Conservation (phyloP, 2,113 vertebrate genomes). For the Verasper variegatus region DNA sequence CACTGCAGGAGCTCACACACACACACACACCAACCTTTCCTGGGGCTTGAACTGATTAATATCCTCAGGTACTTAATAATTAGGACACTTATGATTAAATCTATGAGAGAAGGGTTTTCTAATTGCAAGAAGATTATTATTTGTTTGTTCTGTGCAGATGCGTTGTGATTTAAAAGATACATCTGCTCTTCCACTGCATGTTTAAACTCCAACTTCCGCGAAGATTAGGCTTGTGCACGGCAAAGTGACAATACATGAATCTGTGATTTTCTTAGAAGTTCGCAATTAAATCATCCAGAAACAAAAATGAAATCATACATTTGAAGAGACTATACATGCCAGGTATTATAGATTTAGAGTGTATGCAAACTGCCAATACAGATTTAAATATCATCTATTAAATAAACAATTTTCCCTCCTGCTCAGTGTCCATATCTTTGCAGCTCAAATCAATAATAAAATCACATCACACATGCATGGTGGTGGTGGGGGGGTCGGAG, state of each 20-base stretch:
- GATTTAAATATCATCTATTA: conserved; percentile 2
- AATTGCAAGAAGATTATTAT: conserved; percentile 1
- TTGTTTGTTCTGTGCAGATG: neutral
- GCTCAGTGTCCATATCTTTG: conserved; percentile 23
- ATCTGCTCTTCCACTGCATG: neutral
- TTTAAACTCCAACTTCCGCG: neutral
- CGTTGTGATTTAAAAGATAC: neutral
- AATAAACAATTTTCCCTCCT: conserved; percentile 18
- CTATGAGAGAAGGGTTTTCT: neutral
- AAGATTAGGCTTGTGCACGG: conserved; percentile 7
- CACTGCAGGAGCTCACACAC: conserved; percentile 57
- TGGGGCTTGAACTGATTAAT: conserved; percentile 40
- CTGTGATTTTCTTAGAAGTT: neutral
- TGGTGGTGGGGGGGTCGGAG: neutral
- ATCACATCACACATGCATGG: conserved; percentile 29
- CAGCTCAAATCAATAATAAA: conserved; percentile 35
- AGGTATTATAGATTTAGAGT: neutral
- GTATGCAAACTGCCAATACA: neutral
- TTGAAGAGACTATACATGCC: neutral
- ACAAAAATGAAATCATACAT: conserved; percentile 4
- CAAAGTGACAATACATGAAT: conserved; percentile 2
- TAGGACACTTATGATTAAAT: conserved; percentile 10
- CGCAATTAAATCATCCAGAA: neutral
- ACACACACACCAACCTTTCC: conserved; percentile 3
- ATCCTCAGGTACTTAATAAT: conserved; percentile 33